phyloP scores from a whole-genome alignment of 2,797 vertebrate genomes.

The Trematomus bernacchii region DNA sequence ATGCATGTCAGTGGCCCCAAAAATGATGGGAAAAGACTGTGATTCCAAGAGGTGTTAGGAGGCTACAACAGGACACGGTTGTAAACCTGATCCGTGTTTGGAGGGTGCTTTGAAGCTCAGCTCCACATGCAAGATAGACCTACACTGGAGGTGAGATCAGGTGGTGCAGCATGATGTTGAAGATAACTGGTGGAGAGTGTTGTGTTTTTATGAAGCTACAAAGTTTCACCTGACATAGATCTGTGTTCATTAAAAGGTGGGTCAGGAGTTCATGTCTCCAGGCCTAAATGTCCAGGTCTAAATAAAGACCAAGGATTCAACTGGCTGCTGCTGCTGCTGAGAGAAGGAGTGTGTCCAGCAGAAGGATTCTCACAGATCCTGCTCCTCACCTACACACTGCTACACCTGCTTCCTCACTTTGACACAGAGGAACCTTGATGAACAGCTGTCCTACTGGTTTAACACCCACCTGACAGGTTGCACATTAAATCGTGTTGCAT shows the following conservation, averaged over 20 bases:
- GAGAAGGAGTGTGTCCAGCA: constrained; percentile 54
- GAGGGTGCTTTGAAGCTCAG: constrained; percentile 52
- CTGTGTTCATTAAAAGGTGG: constrained; percentile 80
- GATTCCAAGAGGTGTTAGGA: constrained; percentile 33
- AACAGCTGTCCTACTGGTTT: constrained; percentile 8
- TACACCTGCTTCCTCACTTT: constrained; percentile 19
- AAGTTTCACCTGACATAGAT: constrained; percentile 74
- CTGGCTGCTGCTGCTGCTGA: constrained; percentile 59
- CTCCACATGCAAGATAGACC: constrained; percentile 24
- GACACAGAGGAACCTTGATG: constrained; percentile 5
- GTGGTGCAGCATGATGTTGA: constrained; percentile 4
- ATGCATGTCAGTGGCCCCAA: constrained; percentile 85
- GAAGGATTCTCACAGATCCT: constrained; percentile 40
- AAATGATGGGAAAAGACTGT: constrained; percentile 72
- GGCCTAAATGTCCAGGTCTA: constrained; percentile 79
- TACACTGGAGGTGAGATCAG: neutral
- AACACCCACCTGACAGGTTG: constrained; percentile 16
- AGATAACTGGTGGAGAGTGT: neutral
- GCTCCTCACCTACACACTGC: constrained; percentile 6
- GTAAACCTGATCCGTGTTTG: constrained; percentile 9
- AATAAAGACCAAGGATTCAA: constrained; percentile 80
- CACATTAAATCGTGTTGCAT: neutral
- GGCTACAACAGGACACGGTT: neutral
- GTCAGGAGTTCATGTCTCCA: constrained; percentile 80
- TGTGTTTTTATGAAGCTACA: constrained; percentile 23